Percentiles rank a stretch among this genome's conserved stretches.
Evolutionary conservation across 2,888 invertebrate genomes (phyloP).

Genomic region (Lycocerus yunnanus): DNA sequence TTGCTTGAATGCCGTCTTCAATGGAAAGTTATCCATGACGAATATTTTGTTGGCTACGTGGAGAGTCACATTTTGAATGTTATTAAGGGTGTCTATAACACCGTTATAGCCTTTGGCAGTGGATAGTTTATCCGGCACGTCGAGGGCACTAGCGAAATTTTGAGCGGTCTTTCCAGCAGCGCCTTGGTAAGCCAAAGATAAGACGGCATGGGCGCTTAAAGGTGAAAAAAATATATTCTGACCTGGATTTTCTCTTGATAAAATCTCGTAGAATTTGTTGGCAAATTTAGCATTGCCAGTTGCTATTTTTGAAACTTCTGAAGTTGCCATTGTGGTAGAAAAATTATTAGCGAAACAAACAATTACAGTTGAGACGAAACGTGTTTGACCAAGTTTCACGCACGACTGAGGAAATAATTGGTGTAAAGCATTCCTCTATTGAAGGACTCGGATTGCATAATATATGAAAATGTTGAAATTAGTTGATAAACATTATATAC

Average conservation of each 20-base stretch:
- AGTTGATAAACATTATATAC: not conserved
- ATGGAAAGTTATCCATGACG: conserved; percentile 58
- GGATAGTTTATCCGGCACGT: conserved; percentile 27
- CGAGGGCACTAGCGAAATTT: conserved; percentile 43
- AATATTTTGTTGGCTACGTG: conserved; percentile 74
- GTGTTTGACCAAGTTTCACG: not conserved
- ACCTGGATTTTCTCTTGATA: conserved; percentile 37
- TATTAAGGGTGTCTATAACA: conserved; percentile 45
- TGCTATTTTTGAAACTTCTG: conserved; percentile 35
- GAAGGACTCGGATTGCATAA: not conserved
- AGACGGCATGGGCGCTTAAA: conserved; percentile 52
- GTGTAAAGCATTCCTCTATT: not conserved
- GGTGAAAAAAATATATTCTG: conserved; percentile 54
- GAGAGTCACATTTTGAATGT: conserved; percentile 60
- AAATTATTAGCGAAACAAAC: conserved; percentile 23
- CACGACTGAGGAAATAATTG: not conserved
- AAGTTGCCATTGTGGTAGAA: conserved; percentile 4
- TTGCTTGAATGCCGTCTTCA: conserved; percentile 62
- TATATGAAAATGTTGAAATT: not conserved
- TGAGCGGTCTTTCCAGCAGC: conserved; percentile 48
- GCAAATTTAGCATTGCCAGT: conserved; percentile 46
- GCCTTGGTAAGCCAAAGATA: conserved; percentile 52
- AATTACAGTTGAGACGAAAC: conserved; percentile 30
- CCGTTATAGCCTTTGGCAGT: conserved; percentile 36
- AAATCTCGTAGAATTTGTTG: conserved; percentile 44